Base-by-base conservation (phyloP, 1,140 invertebrate species). In the Physella acuta region DNA sequence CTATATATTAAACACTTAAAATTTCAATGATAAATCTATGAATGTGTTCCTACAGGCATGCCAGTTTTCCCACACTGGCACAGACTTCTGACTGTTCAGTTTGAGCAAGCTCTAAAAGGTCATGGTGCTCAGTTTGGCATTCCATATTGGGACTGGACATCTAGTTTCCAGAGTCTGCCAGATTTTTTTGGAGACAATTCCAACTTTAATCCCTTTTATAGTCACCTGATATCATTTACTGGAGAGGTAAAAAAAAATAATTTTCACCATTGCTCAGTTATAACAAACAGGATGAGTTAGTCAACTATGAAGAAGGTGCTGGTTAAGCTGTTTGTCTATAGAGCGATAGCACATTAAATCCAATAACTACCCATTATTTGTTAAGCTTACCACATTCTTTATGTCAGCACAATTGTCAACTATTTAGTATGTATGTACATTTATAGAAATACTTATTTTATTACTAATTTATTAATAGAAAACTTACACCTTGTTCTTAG, bases 51-150 rank as follows among this genome's bases (percentile, higher is more conserved):
- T 4, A 58, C 60, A 62, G 60, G 60, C 30, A 75, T 73, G 71
- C 67, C 74, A 31, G 66, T 66, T 30, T 75, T 75, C 56, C 71
- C 74, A 4, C 74, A 75, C 65, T 75, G 74, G 74, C 74, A 75
- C 58, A 59, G 74, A n/a, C 66, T 75, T 16, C 62, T 71, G 24
- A 69, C 69, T 20, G 68, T 75, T 3, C 74, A 75, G 62, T 71
- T 73, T 31, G 71, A 73, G 61, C 52, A 65, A 52, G n/a, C n/a
- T n/a, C n/a, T 70, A 55, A 60, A 74, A 14, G 61, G 67, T 26
- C 66, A 64, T 16, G 73, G 73, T 31, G 58, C 68, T n/a, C 36
- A 63, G n/a, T 34, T 72, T 51, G 73, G 70, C n/a, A 68, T 74
- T 36, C 73, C 73, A 0, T 74, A 72, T 68, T 74, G 73, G 73